Percentiles rank a stretch among this genome's conserved stretches.
These are phyloP conservation scores for Listrodromus nycthemerus DNA, from an alignment of 2,888 invertebrate genomes.

Conservation along the genomic window DNA sequence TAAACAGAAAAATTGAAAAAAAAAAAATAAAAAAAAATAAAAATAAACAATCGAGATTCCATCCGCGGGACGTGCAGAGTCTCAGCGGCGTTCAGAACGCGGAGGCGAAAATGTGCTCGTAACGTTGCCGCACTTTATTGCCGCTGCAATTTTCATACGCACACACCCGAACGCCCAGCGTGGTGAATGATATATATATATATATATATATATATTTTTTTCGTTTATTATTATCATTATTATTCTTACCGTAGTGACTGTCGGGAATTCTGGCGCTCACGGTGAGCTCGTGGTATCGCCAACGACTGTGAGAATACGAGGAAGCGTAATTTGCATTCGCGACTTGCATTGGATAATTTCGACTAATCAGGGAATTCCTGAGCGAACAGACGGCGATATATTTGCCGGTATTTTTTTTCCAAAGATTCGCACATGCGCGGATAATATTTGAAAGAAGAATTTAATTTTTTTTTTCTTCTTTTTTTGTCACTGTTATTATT, in stretches of 20 bases:
- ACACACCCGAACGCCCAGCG: conserved; percentile 46
- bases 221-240: conserved; percentile 17
- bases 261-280: not conserved
- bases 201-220: no score
- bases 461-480: not conserved
- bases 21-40: conserved; percentile 1
- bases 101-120: conserved; percentile 10
- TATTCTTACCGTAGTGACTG: not conserved
- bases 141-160: conserved; percentile 66
- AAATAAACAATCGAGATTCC: conserved; percentile 25
- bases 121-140: conserved; percentile 67
- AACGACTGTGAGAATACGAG: conserved; percentile 21
- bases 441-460: not conserved
- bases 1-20: not conserved
- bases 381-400: conserved; percentile 30
- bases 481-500: no score
- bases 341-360: conserved; percentile 47
- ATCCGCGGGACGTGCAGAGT: conserved; percentile 50
- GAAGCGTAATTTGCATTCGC: conserved; percentile 41
- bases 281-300: not conserved
- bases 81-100: conserved; percentile 32
- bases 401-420: not conserved
- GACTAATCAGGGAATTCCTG: conserved; percentile 57
- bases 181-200: conserved; percentile 16
- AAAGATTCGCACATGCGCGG: no score